Evolutionary conservation across 2,113 vertebrate genomes (phyloP), one percentile per base, ranked within the genome.

Genomic region (Microtus ochrogaster): DNA sequence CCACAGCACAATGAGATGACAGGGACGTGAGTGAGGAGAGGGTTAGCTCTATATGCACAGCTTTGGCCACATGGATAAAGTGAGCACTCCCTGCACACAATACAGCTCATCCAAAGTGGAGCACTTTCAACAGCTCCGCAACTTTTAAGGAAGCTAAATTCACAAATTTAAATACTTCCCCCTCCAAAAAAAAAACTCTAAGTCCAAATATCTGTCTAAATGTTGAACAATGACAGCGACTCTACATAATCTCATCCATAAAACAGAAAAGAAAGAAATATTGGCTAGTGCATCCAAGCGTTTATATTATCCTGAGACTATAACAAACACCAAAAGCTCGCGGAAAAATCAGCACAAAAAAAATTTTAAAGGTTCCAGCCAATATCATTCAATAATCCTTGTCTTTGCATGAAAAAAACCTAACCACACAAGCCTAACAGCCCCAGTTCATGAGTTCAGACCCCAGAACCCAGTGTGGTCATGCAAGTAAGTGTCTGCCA

Each of bases 331-430:
- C 77, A 79, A 79, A 55, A 36, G 36, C 16, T 79, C 30, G 70
- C 47, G 36, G 30, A 82, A 84, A 91, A 79, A 85, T 39, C 49
- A 39, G 22, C 55, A 82, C 78, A 5, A 86, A 94, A 22, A 22
- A 24, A 26, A 7, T 12, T 28, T 17, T 95, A 83, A 93, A 77
- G 39, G 28, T 88, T 95, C 74, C 76, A 39, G 73, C 68, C 36
- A 95, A 52, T 52, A 93, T 55, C 36, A 12, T 21, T 87, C 91
- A 91, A 44, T 11, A 92, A 90, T 55, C 55, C 49, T 90, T 94
- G 83, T 36, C n/a, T 84, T 66, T 83, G 77, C 68, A 24, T 77
- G 84, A 74, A 30, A 89, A 91, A 93, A 36, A 16, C 68, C 33
- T 70, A 70, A 82, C 44, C 39, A 79, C 17, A 79, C 55, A 55